Base-by-base conservation (phyloP, 2,888 invertebrate genomes). In the Meandrusa payeni region DNA sequence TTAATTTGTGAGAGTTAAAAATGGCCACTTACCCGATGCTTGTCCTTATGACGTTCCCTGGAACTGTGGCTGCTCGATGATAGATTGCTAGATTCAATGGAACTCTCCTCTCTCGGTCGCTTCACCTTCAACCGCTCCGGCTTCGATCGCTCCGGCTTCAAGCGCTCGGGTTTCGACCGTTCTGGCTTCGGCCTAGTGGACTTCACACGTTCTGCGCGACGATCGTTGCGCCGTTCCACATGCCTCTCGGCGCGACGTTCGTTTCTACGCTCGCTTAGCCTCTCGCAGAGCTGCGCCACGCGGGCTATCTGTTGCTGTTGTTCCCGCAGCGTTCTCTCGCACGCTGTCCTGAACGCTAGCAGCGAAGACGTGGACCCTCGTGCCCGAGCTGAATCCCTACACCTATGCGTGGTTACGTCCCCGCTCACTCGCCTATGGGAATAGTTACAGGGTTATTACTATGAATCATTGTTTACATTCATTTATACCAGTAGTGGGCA, bases 241-340 rank as follows among this genome's bases (percentile, higher is more conserved):
- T 36, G 36, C 20, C 9, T 33, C 26, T 34, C 33, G 31, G 27
- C 11, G 12, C 38, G 33, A 7, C 44, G 44, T 9, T 44, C 44
- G 9, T 13, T 23, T 5, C 23, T 20, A 2, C 57, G 59, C 51
- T 65, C 68, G 1, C 68, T 63, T 11, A 82, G 63, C 3, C 62
- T 63, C 59, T 77, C 76, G 59, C 82, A 83, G 15, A 83, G 59
- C 49, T 67, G 62, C 1, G 79, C 67, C 2, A 83, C 77, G 27
- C 72, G 73, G 1, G 76, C 64, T 22, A 81, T 72, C 31, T 58
- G 61, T 29, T 55, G 55, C 48, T 81, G 79, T 47, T 82, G 83
- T 34, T 77, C 76, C 2, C 64, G 63, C 12, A 83, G 53, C 11
- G 79, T 69, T 5, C 69, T 66, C 56, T 75, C 72, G 59, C 78